A percentile compares a stretch with the other conserved stretches of the same genome.
Conservation (phyloP, 2,797 vertebrate genomes). For the Chromobotia macracanthus region DNA sequence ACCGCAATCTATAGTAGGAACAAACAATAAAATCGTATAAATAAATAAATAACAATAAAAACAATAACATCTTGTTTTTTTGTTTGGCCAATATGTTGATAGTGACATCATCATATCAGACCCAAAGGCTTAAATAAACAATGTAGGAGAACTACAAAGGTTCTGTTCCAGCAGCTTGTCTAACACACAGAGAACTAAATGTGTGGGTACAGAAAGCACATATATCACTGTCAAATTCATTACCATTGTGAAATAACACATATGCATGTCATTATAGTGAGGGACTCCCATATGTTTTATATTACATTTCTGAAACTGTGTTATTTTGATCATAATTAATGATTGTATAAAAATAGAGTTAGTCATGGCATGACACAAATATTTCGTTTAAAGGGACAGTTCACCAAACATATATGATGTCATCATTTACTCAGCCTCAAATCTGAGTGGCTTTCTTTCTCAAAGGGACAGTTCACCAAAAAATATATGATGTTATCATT, state of each 20-base stretch:
- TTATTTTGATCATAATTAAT: too few species aligned
- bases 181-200: conserved; percentile 23
- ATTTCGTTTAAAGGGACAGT: too few species aligned
- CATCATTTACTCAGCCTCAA: too few species aligned
- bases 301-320: too few species aligned
- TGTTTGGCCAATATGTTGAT: conserved; percentile 21
- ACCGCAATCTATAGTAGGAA: not conserved
- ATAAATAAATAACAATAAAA: too few species aligned
- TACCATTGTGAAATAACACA: not conserved
- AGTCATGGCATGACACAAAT: too few species aligned
- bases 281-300: too few species aligned
- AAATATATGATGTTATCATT: not conserved
- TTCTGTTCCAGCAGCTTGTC: conserved; percentile 31
- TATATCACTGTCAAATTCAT: conserved; percentile 8
- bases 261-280: too few species aligned
- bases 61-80: too few species aligned
- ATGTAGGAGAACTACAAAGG: conserved; percentile 19
- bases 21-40: not conserved
- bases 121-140: conserved; percentile 7
- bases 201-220: conserved; percentile 10
- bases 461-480: too few species aligned
- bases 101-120: conserved; percentile 28
- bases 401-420: too few species aligned
- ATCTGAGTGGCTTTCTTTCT: not conserved
- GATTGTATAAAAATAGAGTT: too few species aligned